phyloP scores from a whole-genome alignment of 2,113 vertebrate genomes.

The Oreochromis tanganicae region DNA sequence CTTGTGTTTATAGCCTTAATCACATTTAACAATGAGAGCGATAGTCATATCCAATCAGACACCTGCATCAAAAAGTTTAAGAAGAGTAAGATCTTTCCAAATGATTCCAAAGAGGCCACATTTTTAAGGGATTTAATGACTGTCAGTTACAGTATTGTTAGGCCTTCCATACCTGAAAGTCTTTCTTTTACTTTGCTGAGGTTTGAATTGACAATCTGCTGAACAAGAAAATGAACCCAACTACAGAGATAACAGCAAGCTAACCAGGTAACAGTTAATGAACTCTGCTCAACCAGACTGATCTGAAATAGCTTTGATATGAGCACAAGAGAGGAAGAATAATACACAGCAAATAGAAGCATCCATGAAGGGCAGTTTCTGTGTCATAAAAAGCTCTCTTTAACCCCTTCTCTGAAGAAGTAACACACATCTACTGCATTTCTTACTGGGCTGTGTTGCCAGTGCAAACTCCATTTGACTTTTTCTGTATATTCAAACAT shows the following conservation, averaged over 20 bases:
- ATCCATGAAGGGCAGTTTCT: background rate
- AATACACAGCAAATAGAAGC: background rate
- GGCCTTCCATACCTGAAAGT: background rate
- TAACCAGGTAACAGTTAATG: background rate
- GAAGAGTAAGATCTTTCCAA: background rate
- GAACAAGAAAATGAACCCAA: background rate
- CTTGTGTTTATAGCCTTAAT: background rate
- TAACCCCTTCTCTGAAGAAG: background rate
- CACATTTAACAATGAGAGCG: background rate
- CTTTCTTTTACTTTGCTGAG: background rate
- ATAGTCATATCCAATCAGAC: background rate
- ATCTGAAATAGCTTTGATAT: background rate
- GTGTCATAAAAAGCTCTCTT: background rate
- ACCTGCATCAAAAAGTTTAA: background rate
- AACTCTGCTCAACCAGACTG: background rate
- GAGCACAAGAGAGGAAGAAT: background rate
- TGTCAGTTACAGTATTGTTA: background rate
- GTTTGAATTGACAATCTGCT: background rate
- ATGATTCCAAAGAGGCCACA: background rate
- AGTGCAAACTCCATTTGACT: background rate
- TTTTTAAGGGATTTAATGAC: background rate
- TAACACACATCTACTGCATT: background rate
- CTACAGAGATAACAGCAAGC: background rate
- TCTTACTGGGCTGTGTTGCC: background rate
- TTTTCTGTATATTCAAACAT: background rate